phyloP scores from a whole-genome alignment of 2,888 invertebrate species.

The Drosophila nr. fundita region DNA sequence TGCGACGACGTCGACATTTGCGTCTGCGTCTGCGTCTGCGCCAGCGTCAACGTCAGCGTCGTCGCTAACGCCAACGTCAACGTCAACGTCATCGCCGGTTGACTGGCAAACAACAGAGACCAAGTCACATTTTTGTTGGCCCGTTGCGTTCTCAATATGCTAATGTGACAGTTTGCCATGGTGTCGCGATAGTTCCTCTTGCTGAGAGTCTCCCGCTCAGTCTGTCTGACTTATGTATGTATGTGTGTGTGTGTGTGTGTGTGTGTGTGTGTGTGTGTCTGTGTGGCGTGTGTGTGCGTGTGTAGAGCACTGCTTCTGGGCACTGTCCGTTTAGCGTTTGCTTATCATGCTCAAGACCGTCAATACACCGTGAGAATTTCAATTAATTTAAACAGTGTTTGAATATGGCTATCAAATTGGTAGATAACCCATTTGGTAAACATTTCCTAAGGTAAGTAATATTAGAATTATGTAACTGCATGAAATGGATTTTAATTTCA shows the following conservation, averaged over 20 bases:
- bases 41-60: background rate
- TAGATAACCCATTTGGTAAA: slow-evolving; percentile 40
- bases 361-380: slow-evolving; percentile 74
- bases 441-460: slow-evolving; percentile 33
- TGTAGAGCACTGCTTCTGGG: slow-evolving; percentile 25
- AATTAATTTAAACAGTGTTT: slow-evolving; percentile 58
- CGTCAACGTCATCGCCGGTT: slow-evolving; percentile 42
- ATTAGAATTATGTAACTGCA: background rate
- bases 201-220: slow-evolving; percentile 36
- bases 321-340: slow-evolving; percentile 61
- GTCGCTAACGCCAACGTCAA: slow-evolving; percentile 11
- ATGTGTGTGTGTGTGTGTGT: slow-evolving; percentile 1
- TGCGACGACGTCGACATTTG: slow-evolving; percentile 11
- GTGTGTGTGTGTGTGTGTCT: background rate
- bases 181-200: slow-evolving; percentile 40
- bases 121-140: slow-evolving; percentile 65
- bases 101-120: slow-evolving; percentile 60
- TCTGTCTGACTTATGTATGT: background rate
- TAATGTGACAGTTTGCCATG: slow-evolving; percentile 79
- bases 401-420: slow-evolving; percentile 38
- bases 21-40: slow-evolving; percentile 1
- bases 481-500: background rate
- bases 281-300: slow-evolving; percentile 2
- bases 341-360: slow-evolving; percentile 64
- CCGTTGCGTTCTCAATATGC: slow-evolving; percentile 77